These are phyloP conservation scores for Pheosia tremula DNA, from an alignment of 2,888 invertebrate species.

Conservation along the genomic window DNA sequence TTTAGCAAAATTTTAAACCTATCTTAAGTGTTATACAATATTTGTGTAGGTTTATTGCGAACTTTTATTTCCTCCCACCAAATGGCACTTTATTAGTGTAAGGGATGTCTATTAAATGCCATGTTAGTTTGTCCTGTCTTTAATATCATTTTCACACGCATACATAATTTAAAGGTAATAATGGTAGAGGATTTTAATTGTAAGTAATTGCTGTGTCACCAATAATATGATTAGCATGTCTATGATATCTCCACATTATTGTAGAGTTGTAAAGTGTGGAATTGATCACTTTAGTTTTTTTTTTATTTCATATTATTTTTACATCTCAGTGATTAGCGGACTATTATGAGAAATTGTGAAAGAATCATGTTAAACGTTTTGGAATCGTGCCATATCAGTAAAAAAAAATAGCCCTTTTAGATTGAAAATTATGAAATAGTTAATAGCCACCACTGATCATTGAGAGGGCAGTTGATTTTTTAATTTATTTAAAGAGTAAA, in stretches of 20 bases:
- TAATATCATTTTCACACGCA: constrained; percentile 58
- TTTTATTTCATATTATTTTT: constrained; percentile 49
- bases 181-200: constrained; percentile 69
- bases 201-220: constrained; percentile 83
- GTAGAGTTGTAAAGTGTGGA: constrained; percentile 59
- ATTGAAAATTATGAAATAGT: constrained; percentile 25
- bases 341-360: constrained; percentile 37
- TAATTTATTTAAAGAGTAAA: constrained; percentile 15
- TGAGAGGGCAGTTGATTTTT: constrained; percentile 42
- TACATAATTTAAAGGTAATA: constrained; percentile 60
- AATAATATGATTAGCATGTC: constrained; percentile 80
- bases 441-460: constrained; percentile 60
- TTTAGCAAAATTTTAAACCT: constrained; percentile 84
- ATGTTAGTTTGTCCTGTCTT: constrained; percentile 67
- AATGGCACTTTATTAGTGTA: constrained; percentile 70
- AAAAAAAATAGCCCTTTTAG: constrained; percentile 39
- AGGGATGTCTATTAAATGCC: constrained; percentile 60
- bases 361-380: constrained; percentile 45
- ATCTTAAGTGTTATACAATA: constrained; percentile 83
- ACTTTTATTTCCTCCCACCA: constrained; percentile 82
- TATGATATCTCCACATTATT: constrained; percentile 60
- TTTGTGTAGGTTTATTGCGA: constrained; percentile 78
- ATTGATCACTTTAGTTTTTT: constrained; percentile 41
- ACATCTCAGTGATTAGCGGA: constrained; percentile 66
- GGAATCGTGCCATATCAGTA: constrained; percentile 73